Evolutionary conservation across 2,888 invertebrate species (phyloP), one percentile per base, ranked within the genome.

Genomic region (Netelia inedita): DNA sequence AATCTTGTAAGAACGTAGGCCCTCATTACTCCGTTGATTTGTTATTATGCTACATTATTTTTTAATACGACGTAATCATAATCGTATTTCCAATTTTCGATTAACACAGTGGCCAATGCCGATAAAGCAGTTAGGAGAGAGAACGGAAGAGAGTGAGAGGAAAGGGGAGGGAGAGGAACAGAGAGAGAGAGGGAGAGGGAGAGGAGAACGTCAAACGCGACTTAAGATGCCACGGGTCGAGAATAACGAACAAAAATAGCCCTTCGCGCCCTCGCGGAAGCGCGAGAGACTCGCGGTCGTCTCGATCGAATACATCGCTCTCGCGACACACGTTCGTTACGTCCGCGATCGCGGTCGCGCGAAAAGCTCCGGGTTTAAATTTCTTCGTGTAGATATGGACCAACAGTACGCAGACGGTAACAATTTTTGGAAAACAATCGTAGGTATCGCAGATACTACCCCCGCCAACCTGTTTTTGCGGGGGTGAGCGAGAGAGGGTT

Each of bases 201-300:
- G 43, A 59, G n/a, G 43, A 43, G 50, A 72, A 65, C 74, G 65
- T 86, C 61, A 66, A 83, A 83, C 35, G 68, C 43, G 83, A 74
- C 21, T 57, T 46, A 65, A 74, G 71, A 80, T 75, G 82, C 82
- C 75, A 79, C 80, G 79, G 79, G 82, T 84, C 79, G 82, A 80
- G 83, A 79, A 83, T 83, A 86, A 86, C 83, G 84, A 79, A 86
- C 86, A 69, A 85, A 85, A 86, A 86, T 86, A 86, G 74, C 82
- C 84, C 75, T 82, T 82, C 76, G 82, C 83, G 65, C 82, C 82
- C 85, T 66, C 75, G 69, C 85, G 82, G 79, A 83, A 84, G 75
- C 76, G 23, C 81, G 78, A 73, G 65, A 71, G 81, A 80, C 50
- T 72, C 65, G 57, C 71, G 69, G 50, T 41, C 74, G 74, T 46